Evolutionary conservation across 64 coral and sea anemone genomes (phyloP), one percentile per base, ranked within the genome.

Genomic region (Porites lutea): DNA sequence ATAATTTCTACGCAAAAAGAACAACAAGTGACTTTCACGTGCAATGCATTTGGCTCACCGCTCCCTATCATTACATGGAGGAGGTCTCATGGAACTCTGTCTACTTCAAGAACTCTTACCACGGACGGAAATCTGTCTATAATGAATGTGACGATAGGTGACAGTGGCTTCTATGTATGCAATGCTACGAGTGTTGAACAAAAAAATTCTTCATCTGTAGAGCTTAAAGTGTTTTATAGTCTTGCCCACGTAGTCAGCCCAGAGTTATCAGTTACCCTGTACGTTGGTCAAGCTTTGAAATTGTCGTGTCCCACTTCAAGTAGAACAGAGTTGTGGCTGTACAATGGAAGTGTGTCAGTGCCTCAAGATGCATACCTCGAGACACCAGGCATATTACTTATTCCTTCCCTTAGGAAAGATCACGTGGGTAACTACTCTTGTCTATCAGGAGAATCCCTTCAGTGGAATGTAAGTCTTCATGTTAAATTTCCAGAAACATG

Each of bases 371-470:
- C 45, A 13, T 81, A 11, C 64, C 3, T 83, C 78, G n/a, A 80
- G 73, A 57, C 16, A 23, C 0, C 84, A 65, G 69, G 70, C 72
- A 8, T 48, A 43, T 64, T 92, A 0, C 15, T 76, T 27, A 83
- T 92, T 46, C 22, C 43, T 3, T 75, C 71, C 8, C 51, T 58
- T 7, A 15, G 54, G 2, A 10, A 57, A 11, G 62, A 68, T 12
- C 69, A 92, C 48, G 71, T 3, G 12, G 90, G 63, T 15, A 48
- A 27, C 3, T 92, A 85, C 45, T 84, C 79, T 18, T 92, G 90
- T 70, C 57, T 62, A 13, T 63, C 27, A 57, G 37, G 71, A 5
- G 76, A 43, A 43, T 52, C 63, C 0, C 22, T 92, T 52, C 80
- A 52, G 1, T 68, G 64, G 16, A 64, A 19, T 74, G 69, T 74